A percentile compares a stretch with the other conserved stretches of the same genome.
Conservation (phyloP, 2,888 invertebrate species). For the Unio delphinus region DNA sequence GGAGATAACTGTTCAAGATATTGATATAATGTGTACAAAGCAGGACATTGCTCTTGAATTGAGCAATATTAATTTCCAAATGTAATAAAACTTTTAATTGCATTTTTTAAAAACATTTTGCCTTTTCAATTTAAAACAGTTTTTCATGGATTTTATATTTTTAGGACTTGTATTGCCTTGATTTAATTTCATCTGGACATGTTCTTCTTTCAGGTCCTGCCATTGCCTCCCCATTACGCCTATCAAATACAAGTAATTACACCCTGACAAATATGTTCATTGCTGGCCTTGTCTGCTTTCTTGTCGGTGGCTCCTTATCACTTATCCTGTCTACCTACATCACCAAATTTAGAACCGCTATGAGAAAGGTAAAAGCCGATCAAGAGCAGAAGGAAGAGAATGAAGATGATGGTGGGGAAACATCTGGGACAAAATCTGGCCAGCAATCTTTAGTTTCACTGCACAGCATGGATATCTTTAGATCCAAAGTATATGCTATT, state of each 20-base stretch:
- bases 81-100: too few species aligned
- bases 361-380: slow-evolving; percentile 23
- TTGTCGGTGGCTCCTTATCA: slow-evolving; percentile 44
- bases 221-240: too few species aligned
- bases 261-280: slow-evolving; percentile 42
- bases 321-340: slow-evolving; percentile 47
- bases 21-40: too few species aligned
- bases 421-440: slow-evolving; percentile 1
- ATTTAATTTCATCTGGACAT: too few species aligned
- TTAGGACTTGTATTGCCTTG: too few species aligned
- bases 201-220: neutral
- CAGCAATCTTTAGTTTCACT: slow-evolving; percentile 26
- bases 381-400: slow-evolving; percentile 13
- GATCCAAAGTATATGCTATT: slow-evolving; percentile 26
- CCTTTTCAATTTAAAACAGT: too few species aligned
- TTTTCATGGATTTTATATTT: too few species aligned
- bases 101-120: too few species aligned
- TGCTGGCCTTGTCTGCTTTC: slow-evolving; percentile 44
- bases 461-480: slow-evolving; percentile 21
- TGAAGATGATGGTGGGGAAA: slow-evolving; percentile 10
- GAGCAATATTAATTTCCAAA: too few species aligned
- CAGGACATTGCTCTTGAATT: too few species aligned
- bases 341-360: slow-evolving; percentile 29
- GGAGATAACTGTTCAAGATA: too few species aligned
- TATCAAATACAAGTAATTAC: neutral